Base-by-base conservation (phyloP, 2,113 vertebrate species). In the Salvelinus namaycush region DNA sequence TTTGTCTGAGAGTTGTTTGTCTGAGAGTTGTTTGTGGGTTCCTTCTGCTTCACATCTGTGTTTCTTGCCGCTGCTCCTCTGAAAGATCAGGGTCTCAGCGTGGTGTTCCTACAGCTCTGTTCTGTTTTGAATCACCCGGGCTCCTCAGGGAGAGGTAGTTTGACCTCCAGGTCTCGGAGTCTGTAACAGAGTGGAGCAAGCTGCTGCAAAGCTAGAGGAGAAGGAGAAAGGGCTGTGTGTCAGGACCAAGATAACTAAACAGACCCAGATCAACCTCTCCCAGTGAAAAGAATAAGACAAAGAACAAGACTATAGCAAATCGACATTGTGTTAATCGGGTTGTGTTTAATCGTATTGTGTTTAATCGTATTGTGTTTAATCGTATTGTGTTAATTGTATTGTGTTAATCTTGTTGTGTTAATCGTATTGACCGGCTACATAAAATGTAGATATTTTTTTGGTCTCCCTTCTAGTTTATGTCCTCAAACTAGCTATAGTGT, bases 91-190 rank as follows among this genome's bases (percentile, higher is more conserved):
- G 12, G 51, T 54, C 22, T 26, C 60, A 70, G 65, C 59, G 65
- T 60, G 64, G 34, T 44, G 72, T 81, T 83, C 80, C 78, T 81
- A 26, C 59, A 16, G 2, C 65, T 27, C 26, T 29, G 26, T 80
- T 90, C 80, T 86, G 76, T 69, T 85, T 74, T 81, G 76, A 89
- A 77, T 82, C 75, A 80, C 79, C 81, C 68, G 75, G 73, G 39
- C 65, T 89, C 88, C 88, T 85, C 29, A 0, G 87, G 87, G 87
- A 84, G 59, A 49, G 14, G 31, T 39, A 81, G 83, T 91, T 89
- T 91, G 86, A 90, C 90, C 86, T 89, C 76, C 77, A 75, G 77
- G 88, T 88, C 88, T 24, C 84, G 83, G 84, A 92, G 90, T 86
- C 73, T 87, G 81, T 86, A 84, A 88, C 24, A 79, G 87, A 82